phyloP scores from a whole-genome alignment of 2,888 invertebrate species.

The Acrocera orbiculus region DNA sequence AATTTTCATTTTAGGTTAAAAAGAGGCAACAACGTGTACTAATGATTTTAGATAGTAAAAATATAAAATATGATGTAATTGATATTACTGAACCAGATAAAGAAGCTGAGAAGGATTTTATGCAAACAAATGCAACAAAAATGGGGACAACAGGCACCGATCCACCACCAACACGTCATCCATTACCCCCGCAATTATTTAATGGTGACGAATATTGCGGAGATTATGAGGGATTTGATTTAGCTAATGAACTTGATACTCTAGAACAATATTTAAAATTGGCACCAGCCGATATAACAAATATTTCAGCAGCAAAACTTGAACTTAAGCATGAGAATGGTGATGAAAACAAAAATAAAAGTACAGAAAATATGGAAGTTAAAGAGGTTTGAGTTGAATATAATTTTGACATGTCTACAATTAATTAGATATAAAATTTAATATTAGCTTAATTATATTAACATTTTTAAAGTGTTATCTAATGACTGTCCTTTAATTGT shows the following conservation, averaged over 20 bases:
- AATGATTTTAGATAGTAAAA: conserved; percentile 85
- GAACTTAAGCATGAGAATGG: conserved; percentile 20
- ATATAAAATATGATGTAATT: conserved; percentile 71
- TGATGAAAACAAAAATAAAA: conserved; percentile 23
- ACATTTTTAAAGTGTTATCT: too few relatives aligned
- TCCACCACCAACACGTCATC: conserved; percentile 54
- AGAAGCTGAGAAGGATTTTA: conserved; percentile 74
- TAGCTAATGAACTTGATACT: conserved; percentile 79
- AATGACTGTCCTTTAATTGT: too few relatives aligned
- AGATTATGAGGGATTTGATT: conserved; percentile 83
- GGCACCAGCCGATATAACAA: conserved; percentile 36
- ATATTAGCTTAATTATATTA: too few relatives aligned
- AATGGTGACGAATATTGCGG: conserved; percentile 76
- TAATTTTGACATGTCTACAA: too few relatives aligned
- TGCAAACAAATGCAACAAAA: conserved; percentile 72
- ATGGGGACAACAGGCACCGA: conserved; percentile 57
- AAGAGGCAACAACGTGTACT: conserved; percentile 87
- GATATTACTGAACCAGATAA: conserved; percentile 91
- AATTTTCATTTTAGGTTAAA: conserved; percentile 74
- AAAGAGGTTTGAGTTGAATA: conserved; percentile 18
- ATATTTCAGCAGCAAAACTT: conserved; percentile 33
- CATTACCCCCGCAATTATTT: conserved; percentile 87
- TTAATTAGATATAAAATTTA: too few relatives aligned
- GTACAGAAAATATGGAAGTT: conserved; percentile 19
- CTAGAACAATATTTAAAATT: conserved; percentile 75